Evolutionary conservation across 30 jellyfish, hydroid and myxozoan genomes (phyloP), one percentile per base, ranked within the genome.

Genomic region (Hydractinia symbiolongicarpus): DNA sequence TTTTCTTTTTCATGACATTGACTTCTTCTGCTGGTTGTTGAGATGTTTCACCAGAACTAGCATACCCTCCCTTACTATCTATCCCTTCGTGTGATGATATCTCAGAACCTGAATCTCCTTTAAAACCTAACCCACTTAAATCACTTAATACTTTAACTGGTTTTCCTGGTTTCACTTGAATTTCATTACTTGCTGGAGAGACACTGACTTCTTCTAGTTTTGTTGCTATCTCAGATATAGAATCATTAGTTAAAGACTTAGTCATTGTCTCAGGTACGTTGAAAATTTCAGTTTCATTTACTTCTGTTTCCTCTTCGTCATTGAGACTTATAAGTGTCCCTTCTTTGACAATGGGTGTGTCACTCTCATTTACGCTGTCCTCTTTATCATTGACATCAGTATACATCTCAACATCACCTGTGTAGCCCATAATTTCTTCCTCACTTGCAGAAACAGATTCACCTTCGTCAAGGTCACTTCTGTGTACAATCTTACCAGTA

Each of bases 381-480:
- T 58, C 78, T 52, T 76, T 78, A 9, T 82, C 80, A 4, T 77
- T 15, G 3, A 77, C 52, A 58, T 81, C 95, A 53, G 50, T 64
- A 67, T 90, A 86, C 16, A 57, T 78, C 8, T 66, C 73, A 5
- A 56, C 67, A 20, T 90, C 97, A 5, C 79, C 90, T 8, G 97
- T 77, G 60, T 66, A 57, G 6, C 91, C 97, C 16, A 89, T 58
- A 10, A 90, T 83, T 67, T 90, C 97, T n/a, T 77, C 78, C 11
- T 90, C 97, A 69, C 97, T 86, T 14, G 88, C 96, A 16, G 85
- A 73, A 14, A 52, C 58, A 21, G 94, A 86, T 4, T 86, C 86
- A 9, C 97, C 97, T n/a, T 90, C 91, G 16, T 90, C 97, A 81
- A 54, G 84, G 6, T 75, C 87, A 20, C 53, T 87, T 9, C 15